These are phyloP conservation scores for Anoura caudifer DNA, from an alignment of 2,113 vertebrate genomes.

Conservation along the genomic window DNA sequence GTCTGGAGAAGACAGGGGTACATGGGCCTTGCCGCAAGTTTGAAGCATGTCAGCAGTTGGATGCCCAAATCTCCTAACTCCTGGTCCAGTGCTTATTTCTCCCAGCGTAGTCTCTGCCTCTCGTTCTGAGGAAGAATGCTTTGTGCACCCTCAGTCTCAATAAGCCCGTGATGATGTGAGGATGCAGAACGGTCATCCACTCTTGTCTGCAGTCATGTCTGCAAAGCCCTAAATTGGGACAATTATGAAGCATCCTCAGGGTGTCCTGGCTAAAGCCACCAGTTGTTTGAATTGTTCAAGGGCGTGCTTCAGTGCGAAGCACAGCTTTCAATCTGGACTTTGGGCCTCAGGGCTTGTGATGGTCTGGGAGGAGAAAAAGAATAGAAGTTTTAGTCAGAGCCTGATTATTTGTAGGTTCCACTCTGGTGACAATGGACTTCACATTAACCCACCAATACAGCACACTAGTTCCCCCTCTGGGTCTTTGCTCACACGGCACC, in stretches of 20 bases:
- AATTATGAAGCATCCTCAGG: background rate
- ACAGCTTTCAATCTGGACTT: constrained; percentile 66
- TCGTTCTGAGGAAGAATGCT: background rate
- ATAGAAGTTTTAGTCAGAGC: background rate
- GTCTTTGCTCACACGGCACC: background rate
- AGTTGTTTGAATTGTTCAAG: background rate
- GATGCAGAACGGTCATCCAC: background rate
- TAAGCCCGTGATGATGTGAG: fast-evolving
- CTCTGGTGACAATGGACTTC: background rate
- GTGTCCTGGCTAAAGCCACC: background rate
- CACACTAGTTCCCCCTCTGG: background rate
- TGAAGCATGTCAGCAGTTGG: background rate
- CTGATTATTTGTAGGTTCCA: background rate
- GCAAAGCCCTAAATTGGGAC: background rate
- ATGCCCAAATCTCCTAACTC: background rate
- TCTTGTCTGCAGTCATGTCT: background rate
- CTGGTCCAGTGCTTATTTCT: background rate
- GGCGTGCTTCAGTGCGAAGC: background rate
- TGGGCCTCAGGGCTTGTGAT: background rate
- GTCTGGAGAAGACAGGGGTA: background rate
- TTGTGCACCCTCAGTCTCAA: background rate
- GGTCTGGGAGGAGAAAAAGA: constrained; percentile 35
- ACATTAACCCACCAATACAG: too few relatives aligned
- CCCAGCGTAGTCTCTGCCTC: fast-evolving
- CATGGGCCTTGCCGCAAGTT: background rate